These are phyloP conservation scores for Spisula solida DNA, from an alignment of 2,888 invertebrate species.

Conservation along the genomic window DNA sequence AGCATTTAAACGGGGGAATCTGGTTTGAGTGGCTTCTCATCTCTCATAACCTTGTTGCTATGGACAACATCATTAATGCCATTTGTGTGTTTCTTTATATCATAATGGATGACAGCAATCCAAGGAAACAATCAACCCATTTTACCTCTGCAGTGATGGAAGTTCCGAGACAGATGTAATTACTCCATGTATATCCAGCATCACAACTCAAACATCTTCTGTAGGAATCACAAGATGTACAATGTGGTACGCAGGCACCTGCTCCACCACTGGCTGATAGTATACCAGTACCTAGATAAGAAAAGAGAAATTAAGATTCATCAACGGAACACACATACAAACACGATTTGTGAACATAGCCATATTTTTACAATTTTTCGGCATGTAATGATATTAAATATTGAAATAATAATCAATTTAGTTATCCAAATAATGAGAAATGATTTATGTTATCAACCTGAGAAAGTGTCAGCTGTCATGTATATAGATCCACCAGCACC, in stretches of 20 bases:
- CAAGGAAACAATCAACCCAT: not conserved
- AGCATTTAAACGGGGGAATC: too few species aligned
- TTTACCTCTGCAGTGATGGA: conserved; percentile 34
- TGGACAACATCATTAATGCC: too few species aligned
- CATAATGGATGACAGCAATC: too few species aligned
- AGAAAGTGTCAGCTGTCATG: conserved; percentile 66
- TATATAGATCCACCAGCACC: conserved; percentile 78
- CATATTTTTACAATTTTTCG: too few species aligned
- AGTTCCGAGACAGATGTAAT: conserved; percentile 68
- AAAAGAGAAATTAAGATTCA: not conserved
- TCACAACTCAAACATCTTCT: conserved; percentile 71
- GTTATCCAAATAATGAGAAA: too few species aligned
- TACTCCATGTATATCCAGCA: conserved; percentile 58
- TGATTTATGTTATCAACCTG: conserved; percentile 62
- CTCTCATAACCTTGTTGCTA: too few species aligned
- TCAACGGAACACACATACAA: not conserved
- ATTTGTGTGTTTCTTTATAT: too few species aligned
- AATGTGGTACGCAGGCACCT: conserved; percentile 74
- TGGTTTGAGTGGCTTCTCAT: too few species aligned
- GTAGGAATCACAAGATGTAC: conserved; percentile 68
- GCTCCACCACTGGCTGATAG: conserved; percentile 74
- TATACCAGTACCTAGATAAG: conserved; percentile 71
- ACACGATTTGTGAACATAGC: not conserved
- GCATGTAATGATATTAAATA: too few species aligned
- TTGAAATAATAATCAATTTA: not conserved